Conservation (phyloP, 1,140 invertebrate genomes). For the Tetramorium parvispinum region DNA sequence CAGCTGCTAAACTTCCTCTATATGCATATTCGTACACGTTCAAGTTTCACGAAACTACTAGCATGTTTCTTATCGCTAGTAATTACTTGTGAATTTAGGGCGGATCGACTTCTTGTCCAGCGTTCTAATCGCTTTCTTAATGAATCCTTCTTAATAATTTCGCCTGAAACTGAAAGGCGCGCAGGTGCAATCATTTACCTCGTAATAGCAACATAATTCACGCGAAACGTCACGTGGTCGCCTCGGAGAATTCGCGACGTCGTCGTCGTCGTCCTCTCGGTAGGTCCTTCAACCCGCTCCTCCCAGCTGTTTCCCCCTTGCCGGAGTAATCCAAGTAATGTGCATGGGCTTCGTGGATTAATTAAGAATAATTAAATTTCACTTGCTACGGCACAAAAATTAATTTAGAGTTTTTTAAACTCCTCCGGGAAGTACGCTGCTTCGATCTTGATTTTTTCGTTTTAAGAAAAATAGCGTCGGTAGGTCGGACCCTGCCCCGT, state of each 20-base stretch:
- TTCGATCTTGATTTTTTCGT: conserved; percentile 46
- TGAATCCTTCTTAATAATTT: conserved; percentile 58
- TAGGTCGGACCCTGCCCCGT: background rate
- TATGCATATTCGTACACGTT: background rate
- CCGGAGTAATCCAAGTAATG: background rate
- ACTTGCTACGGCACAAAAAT: conserved; percentile 25
- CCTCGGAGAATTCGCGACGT: background rate
- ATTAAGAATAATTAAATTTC: conserved; percentile 63
- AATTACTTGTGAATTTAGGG: conserved; percentile 32
- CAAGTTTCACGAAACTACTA: background rate
- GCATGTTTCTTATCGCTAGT: conserved; percentile 24
- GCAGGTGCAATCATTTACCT: conserved; percentile 60
- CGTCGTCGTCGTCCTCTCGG: conserved; percentile 17
- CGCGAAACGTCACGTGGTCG: conserved; percentile 47
- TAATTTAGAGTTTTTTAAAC: conserved; percentile 65
- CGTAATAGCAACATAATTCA: conserved; percentile 67
- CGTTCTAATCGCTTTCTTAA: conserved; percentile 49
- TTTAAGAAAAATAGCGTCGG: background rate
- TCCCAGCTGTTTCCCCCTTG: background rate
- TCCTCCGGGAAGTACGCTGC: conserved; percentile 8
- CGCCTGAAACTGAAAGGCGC: conserved; percentile 53
- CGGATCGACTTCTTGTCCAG: conserved; percentile 34
- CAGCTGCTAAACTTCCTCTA: background rate
- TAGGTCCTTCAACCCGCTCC: conserved; percentile 10
- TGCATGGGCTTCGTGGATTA: conserved; percentile 57